A percentile compares a stretch with the other conserved stretches of the same genome.
These are phyloP conservation scores for Sphaeridia pumilis DNA, from an alignment of 2,888 invertebrate species.

Conservation along the genomic window DNA sequence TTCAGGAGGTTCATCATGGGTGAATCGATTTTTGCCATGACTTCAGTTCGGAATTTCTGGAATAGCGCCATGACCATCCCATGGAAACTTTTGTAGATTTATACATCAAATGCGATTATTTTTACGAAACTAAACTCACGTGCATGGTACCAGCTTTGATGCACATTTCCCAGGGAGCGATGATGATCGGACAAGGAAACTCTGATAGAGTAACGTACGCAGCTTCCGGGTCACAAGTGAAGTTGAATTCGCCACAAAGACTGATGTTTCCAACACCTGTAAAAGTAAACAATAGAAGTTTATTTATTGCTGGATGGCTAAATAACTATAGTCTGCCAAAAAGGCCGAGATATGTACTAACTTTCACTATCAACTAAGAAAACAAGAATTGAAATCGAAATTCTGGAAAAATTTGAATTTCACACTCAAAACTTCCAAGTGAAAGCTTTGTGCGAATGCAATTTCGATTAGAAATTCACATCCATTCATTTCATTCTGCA, in stretches of 20 bases:
- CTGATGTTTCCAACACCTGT: conserved; percentile 47
- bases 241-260: conserved; percentile 62
- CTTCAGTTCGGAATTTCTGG: neutral
- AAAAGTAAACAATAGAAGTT: too few relatives aligned
- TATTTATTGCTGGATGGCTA: too few relatives aligned
- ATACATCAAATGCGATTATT: neutral
- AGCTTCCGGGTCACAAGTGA: conserved; percentile 63
- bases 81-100: neutral
- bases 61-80: neutral
- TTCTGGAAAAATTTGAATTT: too few relatives aligned
- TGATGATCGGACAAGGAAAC: conserved; percentile 46
- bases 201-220: conserved; percentile 57
- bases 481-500: too few relatives aligned
- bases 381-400: too few relatives aligned
- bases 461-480: too few relatives aligned
- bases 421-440: too few relatives aligned
- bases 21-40: neutral
- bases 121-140: conserved; percentile 2
- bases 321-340: too few relatives aligned
- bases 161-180: conserved; percentile 61
- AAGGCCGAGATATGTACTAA: too few relatives aligned
- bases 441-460: too few relatives aligned
- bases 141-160: conserved; percentile 34
- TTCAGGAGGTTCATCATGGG: neutral
- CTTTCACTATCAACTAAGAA: too few relatives aligned